Percentiles rank a stretch among this genome's conserved stretches.
phyloP scores from a whole-genome alignment of 2,888 invertebrate species.

The Apodemia mormo region DNA sequence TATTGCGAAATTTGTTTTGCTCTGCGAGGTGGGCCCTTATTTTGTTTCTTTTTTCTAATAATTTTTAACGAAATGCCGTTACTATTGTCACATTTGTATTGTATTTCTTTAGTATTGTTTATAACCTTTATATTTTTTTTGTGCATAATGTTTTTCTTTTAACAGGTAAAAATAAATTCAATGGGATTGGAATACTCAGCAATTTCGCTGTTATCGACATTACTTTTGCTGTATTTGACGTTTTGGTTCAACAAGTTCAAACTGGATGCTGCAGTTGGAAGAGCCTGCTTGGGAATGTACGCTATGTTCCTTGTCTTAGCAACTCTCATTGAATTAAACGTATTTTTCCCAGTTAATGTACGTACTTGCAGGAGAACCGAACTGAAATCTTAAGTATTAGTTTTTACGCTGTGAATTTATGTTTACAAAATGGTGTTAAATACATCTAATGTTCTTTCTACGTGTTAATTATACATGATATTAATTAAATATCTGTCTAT shows the following conservation, averaged over 20 bases:
- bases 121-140: slow-evolving; percentile 28
- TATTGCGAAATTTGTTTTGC: slow-evolving; percentile 23
- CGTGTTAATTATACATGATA: slow-evolving; percentile 10
- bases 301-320: slow-evolving; percentile 92
- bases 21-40: slow-evolving; percentile 36
- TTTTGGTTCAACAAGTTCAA: slow-evolving; percentile 94
- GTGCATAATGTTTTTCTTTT: slow-evolving; percentile 40
- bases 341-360: slow-evolving; percentile 94
- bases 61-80: slow-evolving; percentile 13
- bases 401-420: slow-evolving; percentile 22
- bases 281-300: slow-evolving; percentile 93
- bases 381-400: slow-evolving; percentile 55
- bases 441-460: slow-evolving; percentile 6
- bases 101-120: neutral
- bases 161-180: slow-evolving; percentile 91
- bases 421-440: slow-evolving; percentile 12
- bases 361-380: slow-evolving; percentile 88
- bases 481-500: neutral
- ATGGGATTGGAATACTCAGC: slow-evolving; percentile 95
- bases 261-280: slow-evolving; percentile 92
- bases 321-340: slow-evolving; percentile 94
- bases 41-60: slow-evolving; percentile 17
- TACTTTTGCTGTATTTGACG: slow-evolving; percentile 91
- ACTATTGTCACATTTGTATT: neutral
- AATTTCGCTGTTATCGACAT: slow-evolving; percentile 92